Evolutionary conservation across 2,113 vertebrate species (phyloP).

Genomic region (Nothobranchius kuhntae): DNA sequence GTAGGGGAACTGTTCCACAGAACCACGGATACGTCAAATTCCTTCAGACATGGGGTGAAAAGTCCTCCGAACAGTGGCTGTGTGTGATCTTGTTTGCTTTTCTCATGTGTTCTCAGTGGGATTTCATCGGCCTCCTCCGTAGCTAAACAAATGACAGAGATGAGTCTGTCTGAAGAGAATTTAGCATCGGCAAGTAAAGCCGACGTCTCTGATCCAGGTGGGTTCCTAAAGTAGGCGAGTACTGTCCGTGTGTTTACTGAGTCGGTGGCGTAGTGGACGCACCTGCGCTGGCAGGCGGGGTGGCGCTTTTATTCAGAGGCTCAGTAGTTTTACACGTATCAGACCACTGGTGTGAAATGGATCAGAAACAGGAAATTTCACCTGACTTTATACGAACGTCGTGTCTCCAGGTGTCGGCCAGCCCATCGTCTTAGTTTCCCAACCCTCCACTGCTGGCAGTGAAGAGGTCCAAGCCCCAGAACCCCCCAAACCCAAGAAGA

Average conservation of each 20-base stretch:
- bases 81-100: too few relatives aligned
- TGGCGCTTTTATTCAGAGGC: too few relatives aligned
- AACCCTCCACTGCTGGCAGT: constrained; percentile 55
- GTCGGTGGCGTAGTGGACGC: too few relatives aligned
- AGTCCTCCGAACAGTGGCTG: too few relatives aligned
- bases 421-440: constrained; percentile 46
- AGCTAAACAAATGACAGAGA: constrained; percentile 88
- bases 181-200: constrained; percentile 49
- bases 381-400: neutral
- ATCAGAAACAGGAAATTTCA: too few relatives aligned
- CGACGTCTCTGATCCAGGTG: constrained; percentile 67
- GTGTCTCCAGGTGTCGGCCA: constrained; percentile 65
- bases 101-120: constrained; percentile 28
- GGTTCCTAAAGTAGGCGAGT: constrained; percentile 1
- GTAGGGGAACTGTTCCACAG: too few relatives aligned
- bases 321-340: too few relatives aligned
- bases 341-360: too few relatives aligned
- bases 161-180: constrained; percentile 84
- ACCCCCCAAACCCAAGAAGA: constrained; percentile 82
- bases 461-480: constrained; percentile 72
- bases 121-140: constrained; percentile 70
- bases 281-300: too few relatives aligned
- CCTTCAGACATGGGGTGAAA: too few relatives aligned
- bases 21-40: too few relatives aligned
- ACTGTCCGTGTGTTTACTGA: too few relatives aligned